Base-by-base conservation (phyloP, 2,113 vertebrate genomes). In the Morone saxatilis region DNA sequence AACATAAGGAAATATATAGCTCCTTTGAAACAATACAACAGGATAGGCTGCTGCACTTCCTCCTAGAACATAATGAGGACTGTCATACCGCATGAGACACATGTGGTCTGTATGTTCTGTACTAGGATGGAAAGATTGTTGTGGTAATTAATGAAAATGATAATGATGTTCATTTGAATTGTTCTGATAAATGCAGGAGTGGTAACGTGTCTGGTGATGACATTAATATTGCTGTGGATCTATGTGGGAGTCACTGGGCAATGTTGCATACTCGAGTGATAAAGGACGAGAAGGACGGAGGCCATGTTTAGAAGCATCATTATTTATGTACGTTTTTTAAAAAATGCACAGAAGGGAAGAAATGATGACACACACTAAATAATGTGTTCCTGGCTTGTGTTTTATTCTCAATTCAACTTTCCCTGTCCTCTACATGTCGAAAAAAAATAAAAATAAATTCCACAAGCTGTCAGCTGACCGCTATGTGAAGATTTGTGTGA, bases 11-110 rank as follows among this genome's bases (percentile, higher is more conserved):
- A 89, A 71, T 67, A 51, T 87, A 86, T 71, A 90, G 82, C 38
- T 78, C 31, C 38, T 20, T 38, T 69, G 36, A 76, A 89, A 91
- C 84, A 89, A 87, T 84, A 70, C 72, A 76, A 81, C 85, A 86
- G 80, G 81, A 85, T 61, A 79, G 20, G 36, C 78, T 82, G 68
- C 81, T 76, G 66, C 48, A 89, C 78, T 92, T 89, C 89, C 89
- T 88, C 76, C 43, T 38, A 22, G 67, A 71, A 68, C 38, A 85
- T 60, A 40, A 84, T 66, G 71, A 81, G 40, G 43, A 67, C 6
- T 16, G 62, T 61, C 66, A 68, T 70, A 54, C 38, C 7, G 41
- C 20, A 57, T 17, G 25, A 57, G 45, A 75, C 80, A 57, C 41
- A 76, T n/a, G 20, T 66, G 47, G 6, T 68, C 54, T 50, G 4